phyloP scores from a whole-genome alignment of 1,140 invertebrate genomes.

The Papilio dardanus region DNA sequence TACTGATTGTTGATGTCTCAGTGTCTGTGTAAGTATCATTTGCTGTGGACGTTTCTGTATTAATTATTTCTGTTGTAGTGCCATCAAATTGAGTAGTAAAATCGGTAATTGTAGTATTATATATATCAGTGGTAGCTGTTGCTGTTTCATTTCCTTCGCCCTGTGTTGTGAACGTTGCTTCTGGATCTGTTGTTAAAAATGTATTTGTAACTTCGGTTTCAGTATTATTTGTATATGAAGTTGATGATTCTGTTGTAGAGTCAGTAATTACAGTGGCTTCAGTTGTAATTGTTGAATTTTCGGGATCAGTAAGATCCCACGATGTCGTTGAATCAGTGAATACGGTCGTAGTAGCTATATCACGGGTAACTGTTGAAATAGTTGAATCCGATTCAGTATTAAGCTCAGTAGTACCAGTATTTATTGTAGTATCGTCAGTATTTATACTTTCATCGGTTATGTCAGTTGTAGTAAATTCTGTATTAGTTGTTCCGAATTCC shows the following conservation, averaged over 20 bases:
- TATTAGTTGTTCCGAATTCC: not conserved
- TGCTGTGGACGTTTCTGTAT: not conserved
- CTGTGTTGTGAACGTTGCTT: not conserved
- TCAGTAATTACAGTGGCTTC: not conserved
- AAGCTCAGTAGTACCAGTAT: conserved; percentile 5
- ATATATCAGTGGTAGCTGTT: not conserved
- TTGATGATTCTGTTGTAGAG: not conserved
- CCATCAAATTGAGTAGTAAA: not conserved
- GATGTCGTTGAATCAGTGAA: not conserved
- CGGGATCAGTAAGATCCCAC: not conserved
- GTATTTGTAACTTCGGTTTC: not conserved
- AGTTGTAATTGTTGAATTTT: not conserved
- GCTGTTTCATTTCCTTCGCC: not conserved
- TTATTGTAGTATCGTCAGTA: not conserved
- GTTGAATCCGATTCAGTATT: conserved; percentile 12
- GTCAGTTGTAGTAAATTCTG: not conserved
- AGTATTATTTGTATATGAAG: not conserved
- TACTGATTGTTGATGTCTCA: not conserved
- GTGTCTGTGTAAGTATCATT: not conserved
- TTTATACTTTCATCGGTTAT: not conserved
- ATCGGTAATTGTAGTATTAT: not conserved
- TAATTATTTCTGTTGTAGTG: conserved; percentile 4
- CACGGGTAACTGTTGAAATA: not conserved
- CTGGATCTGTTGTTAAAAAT: not conserved
- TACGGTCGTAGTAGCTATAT: not conserved